Percentiles rank a stretch among this genome's conserved stretches.
Evolutionary conservation across 2,113 vertebrate genomes (phyloP).

Genomic region (Nothoprocta pentlandii): DNA sequence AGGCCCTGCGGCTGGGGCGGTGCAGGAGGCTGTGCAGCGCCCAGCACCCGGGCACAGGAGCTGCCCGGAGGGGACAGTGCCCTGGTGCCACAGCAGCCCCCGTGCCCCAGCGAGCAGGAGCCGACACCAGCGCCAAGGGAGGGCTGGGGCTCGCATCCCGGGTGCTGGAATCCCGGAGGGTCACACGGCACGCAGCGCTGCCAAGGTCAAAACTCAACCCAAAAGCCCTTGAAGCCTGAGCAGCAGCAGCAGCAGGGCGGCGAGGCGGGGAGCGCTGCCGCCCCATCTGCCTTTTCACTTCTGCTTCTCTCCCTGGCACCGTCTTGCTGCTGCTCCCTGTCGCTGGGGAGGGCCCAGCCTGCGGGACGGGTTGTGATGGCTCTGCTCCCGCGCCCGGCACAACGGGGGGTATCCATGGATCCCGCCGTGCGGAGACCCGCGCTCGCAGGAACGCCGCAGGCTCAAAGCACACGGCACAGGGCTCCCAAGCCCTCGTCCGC

Average conservation of each 20-base stretch:
- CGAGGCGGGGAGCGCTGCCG: background rate
- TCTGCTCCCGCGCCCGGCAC: background rate
- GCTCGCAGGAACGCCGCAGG: background rate
- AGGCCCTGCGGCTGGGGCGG: background rate
- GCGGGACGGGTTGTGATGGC: background rate
- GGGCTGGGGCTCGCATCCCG: background rate
- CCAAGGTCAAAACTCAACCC: background rate
- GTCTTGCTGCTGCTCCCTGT: background rate
- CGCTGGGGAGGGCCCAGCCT: background rate
- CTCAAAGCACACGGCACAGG: background rate
- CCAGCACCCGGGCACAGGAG: background rate
- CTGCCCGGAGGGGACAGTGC: background rate
- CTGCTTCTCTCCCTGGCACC: conserved; percentile 20
- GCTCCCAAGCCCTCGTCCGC: background rate
- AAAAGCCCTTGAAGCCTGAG: background rate
- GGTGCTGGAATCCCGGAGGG: background rate
- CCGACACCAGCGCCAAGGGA: background rate
- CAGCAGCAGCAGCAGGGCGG: background rate
- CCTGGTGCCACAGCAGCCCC: background rate
- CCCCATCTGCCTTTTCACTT: background rate
- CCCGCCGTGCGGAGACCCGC: background rate
- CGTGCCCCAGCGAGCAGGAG: background rate
- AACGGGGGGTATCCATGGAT: background rate
- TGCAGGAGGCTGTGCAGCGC: background rate
- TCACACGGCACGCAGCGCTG: background rate